Base-by-base conservation (phyloP, 2,888 invertebrate genomes). In the Nomada ruficornis region DNA sequence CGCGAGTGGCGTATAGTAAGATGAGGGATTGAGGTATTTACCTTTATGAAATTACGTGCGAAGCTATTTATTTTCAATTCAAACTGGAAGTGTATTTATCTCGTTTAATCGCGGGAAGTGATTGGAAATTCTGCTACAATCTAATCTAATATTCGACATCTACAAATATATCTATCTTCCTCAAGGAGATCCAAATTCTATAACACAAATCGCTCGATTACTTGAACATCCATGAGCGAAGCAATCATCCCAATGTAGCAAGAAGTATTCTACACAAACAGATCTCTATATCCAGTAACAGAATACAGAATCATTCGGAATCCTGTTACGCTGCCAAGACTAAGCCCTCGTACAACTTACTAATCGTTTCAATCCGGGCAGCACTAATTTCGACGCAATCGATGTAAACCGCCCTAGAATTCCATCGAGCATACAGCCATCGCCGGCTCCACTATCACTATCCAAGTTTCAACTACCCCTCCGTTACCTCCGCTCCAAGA, bases 371-470 rank as follows among this genome's bases (percentile, higher is more conserved):
- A 60, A 60, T 60, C 50, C 52, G n/a, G 36, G 62, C 52, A 18
- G 60, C 60, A 60, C 50, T 72, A 63, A 72, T 72, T 63, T 54
- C 54, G 11, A 44, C 1, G n/a, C 52, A 26, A 63, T 72, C 54
- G 26, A 72, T 72, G 23, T 52, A 15, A 54, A 54, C 26, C 42
- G 15, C 23, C 63, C 42, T 36, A 42, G 63, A 62, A 63, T 26
- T 13, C 42, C 47, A 63, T 72, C 52, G 71, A 63, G 13, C 63
- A 42, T 9, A 18, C 18, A 36, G 36, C 60, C 52, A 72, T 54
- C 54, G 52, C 1, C 47, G 4, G 20, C 11, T 20, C 23, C 13
- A 9, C 26, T 15, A 26, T 15, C 47, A 9, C 63, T 13, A 64
- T 7, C 11, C 18, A 36, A 65, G 57, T 47, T 36, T 47, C 73